Evolutionary conservation across 1,140 invertebrate species (phyloP).

Genomic region (Ostrea denselamellosa): DNA sequence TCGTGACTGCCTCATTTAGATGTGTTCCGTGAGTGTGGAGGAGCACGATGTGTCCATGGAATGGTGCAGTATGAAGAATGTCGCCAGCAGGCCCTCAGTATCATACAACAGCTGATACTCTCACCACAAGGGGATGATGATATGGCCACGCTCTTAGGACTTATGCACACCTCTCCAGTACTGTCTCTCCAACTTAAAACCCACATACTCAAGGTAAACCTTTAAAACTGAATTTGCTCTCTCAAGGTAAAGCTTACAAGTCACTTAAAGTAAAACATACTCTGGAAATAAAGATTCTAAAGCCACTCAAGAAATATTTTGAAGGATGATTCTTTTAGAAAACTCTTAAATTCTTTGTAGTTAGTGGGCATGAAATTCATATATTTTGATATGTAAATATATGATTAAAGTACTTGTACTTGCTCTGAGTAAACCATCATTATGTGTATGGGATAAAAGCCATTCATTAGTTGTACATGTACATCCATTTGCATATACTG

Average conservation of each 20-base stretch:
- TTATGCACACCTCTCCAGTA: slow-evolving; percentile 92
- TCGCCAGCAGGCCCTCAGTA: slow-evolving; percentile 87
- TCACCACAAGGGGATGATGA: slow-evolving; percentile 96
- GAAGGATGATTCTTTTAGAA: too few species aligned
- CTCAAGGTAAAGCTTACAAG: not conserved
- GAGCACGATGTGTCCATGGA: slow-evolving; percentile 93
- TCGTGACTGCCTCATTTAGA: slow-evolving; percentile 80
- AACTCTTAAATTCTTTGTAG: too few species aligned
- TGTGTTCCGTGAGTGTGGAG: slow-evolving; percentile 94
- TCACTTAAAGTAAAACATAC: not conserved
- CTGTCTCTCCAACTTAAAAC: slow-evolving; percentile 90
- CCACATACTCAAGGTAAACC: slow-evolving; percentile 90
- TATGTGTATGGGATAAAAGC: too few species aligned
- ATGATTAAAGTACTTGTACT: too few species aligned
- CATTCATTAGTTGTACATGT: too few species aligned
- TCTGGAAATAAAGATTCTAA: too few species aligned
- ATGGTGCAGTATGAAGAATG: slow-evolving; percentile 92
- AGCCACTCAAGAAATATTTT: too few species aligned
- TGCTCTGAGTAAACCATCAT: too few species aligned
- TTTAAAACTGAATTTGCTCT: not conserved
- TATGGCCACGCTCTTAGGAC: slow-evolving; percentile 93
- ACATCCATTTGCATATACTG: too few species aligned
- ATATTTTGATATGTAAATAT: too few species aligned
- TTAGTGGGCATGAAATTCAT: too few species aligned
- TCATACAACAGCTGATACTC: slow-evolving; percentile 90